Base-by-base conservation (phyloP, 2,888 invertebrate genomes). In the Chymomyza fuscimana region DNA sequence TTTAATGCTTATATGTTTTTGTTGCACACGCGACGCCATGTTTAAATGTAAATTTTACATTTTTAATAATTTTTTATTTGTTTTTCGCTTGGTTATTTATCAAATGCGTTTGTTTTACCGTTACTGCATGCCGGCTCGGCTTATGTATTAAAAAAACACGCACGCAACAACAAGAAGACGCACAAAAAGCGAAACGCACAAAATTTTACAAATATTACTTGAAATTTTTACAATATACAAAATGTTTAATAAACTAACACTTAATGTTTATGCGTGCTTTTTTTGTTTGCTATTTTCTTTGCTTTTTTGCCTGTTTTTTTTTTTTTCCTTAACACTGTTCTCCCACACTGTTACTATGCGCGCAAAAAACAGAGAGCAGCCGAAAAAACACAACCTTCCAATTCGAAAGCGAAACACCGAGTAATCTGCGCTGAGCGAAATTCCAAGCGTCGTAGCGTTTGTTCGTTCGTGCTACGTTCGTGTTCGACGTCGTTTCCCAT, bases 391-490 rank as follows among this genome's bases (percentile, higher is more conserved):
- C 67, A 77, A 74, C 77, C 58, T 58, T 25, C 87, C 86, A 88
- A 84, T 82, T 89, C 87, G 89, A 92, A 91, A 91, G 91, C 91
- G 89, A 46, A 46, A 46, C 40, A 46, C 40, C 40, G 40, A 46
- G 40, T 46, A 46, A 46, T 12, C 1, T 46, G 10, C 12, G 40
- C 10, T 46, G 40, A 10, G 12, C 40, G 12, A 90, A 91, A 92
- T 90, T 89, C 90, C 88, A 90, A 91, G 90, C 91, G 87, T 89
- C 72, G 74, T 65, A 78, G 74, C 74, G 77, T 59, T 15, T 1
- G 25, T 29, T 25, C n/a, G n/a, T 25, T 29, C 15, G 22, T 5
- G 25, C 12, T 15, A 5, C 15, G 15, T 58, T 58, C 10, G 4
- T 19, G 25, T 59, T 59, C 25, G 15, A 19, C 12, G 15, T 19